These are phyloP conservation scores for Carlito syrichta DNA, from an alignment of 2,113 vertebrate genomes.

Conservation along the genomic window DNA sequence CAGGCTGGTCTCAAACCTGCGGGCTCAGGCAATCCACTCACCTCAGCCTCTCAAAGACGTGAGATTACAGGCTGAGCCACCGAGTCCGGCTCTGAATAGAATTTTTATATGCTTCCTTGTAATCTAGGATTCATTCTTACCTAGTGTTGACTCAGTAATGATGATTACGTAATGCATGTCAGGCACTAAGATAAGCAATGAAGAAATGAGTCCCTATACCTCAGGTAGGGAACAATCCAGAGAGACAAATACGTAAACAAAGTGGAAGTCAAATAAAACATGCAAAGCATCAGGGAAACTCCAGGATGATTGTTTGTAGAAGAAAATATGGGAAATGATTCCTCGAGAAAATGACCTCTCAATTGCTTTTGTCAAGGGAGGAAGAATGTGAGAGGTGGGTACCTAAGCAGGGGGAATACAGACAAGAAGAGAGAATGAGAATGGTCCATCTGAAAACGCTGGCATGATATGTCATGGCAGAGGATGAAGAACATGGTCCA, in stretches of 20 bases:
- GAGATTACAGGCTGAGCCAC: too few relatives aligned
- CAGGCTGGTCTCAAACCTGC: too few relatives aligned
- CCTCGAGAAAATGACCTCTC: not conserved
- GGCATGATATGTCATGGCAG: not conserved
- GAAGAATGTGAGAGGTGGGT: not conserved
- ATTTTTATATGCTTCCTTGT: not conserved
- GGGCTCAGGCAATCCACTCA: too few relatives aligned
- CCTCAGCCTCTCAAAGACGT: too few relatives aligned
- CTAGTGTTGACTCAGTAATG: not conserved
- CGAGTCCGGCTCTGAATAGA: not conserved
- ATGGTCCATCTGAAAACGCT: not conserved
- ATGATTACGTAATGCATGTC: not conserved
- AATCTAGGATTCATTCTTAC: not conserved
- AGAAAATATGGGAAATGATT: not conserved
- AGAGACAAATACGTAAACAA: not conserved
- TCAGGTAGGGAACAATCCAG: not conserved
- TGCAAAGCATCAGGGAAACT: not conserved
- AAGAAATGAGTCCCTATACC: not conserved
- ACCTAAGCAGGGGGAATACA: accelerated
- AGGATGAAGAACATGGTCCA: not conserved
- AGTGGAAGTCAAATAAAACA: not conserved
- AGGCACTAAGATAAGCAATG: not conserved
- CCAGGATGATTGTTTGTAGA: not conserved
- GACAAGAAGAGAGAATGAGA: not conserved
- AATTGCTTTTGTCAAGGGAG: not conserved